phyloP scores from a whole-genome alignment of 2,888 invertebrate genomes.

The Julus scanicus region DNA sequence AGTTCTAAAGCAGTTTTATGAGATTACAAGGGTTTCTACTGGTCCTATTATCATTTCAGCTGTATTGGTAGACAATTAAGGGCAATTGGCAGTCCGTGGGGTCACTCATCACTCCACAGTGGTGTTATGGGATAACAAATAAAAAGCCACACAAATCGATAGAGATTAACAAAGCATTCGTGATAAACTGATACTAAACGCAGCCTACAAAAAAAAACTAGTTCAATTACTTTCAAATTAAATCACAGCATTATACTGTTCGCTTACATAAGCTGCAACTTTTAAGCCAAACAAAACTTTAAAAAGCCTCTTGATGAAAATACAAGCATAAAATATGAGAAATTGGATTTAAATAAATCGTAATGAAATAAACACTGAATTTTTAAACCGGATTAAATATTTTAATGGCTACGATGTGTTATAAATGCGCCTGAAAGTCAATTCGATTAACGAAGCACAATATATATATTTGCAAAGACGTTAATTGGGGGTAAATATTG shows the following conservation, averaged over 20 bases:
- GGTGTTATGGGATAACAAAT: neutral
- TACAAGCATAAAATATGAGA: too few relatives aligned
- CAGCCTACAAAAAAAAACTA: neutral
- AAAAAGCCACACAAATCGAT: neutral
- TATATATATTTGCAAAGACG: too few relatives aligned
- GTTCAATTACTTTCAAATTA: neutral
- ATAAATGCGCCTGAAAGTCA: too few relatives aligned
- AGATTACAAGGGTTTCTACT: neutral
- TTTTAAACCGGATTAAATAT: too few relatives aligned
- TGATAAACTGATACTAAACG: neutral
- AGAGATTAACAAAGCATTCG: neutral
- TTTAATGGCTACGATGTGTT: too few relatives aligned
- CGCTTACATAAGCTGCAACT: too few relatives aligned
- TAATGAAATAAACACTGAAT: too few relatives aligned
- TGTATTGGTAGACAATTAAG: conserved; percentile 23
- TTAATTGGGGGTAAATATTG: too few relatives aligned
- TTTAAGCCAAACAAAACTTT: too few relatives aligned
- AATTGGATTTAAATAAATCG: too few relatives aligned
- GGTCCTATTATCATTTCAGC: neutral
- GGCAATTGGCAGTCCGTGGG: neutral
- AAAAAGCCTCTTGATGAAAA: too few relatives aligned
- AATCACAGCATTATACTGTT: neutral
- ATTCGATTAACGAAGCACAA: too few relatives aligned
- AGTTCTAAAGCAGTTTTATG: conserved; percentile 8
- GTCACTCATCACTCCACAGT: neutral